A percentile compares a stretch with the other conserved stretches of the same genome.
phyloP scores from a whole-genome alignment of 2,113 vertebrate genomes.

The Limnothrissa miodon region DNA sequence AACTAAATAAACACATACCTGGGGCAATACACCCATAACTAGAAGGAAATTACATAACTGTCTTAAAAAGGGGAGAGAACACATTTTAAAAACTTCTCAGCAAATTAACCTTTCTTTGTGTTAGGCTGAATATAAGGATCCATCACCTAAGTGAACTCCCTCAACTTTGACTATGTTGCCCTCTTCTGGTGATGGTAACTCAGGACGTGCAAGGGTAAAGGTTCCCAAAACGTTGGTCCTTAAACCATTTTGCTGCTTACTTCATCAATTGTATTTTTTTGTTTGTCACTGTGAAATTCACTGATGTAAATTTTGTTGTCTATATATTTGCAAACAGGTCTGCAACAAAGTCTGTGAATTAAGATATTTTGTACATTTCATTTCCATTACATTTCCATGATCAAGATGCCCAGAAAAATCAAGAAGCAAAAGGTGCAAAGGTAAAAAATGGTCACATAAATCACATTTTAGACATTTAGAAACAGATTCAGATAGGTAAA shows the following conservation, averaged over 20 bases:
- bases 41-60: neutral
- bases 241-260: neutral
- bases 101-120: neutral
- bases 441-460: neutral
- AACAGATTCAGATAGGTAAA: neutral
- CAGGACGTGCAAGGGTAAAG: neutral
- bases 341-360: no score
- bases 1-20: neutral
- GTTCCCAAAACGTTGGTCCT: neutral
- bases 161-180: neutral
- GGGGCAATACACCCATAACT: neutral
- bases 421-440: neutral
- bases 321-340: constrained; percentile 7
- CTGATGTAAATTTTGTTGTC: neutral
- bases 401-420: neutral
- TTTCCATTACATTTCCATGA: neutral
- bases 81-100: neutral
- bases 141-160: neutral
- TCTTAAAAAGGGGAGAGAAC: neutral
- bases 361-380: no score
- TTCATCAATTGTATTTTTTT: neutral
- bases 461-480: neutral
- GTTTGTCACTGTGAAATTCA: neutral
- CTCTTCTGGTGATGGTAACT: neutral
- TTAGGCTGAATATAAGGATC: neutral